phyloP scores from a whole-genome alignment of 2,888 invertebrate genomes.

The Pristionchus exspectatus region DNA sequence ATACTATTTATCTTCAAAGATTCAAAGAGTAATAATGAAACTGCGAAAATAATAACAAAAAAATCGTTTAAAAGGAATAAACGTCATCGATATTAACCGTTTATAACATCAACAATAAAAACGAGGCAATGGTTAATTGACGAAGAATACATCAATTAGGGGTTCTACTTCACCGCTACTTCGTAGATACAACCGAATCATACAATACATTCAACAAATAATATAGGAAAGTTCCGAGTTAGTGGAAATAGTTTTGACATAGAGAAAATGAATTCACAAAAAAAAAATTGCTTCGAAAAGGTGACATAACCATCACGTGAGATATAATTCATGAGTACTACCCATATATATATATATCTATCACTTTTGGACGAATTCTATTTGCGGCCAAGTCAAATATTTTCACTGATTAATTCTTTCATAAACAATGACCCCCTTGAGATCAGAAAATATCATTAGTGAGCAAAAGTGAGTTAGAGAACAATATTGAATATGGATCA shows the following conservation, averaged over 20 bases:
- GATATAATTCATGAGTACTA: too few species aligned
- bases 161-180: background rate
- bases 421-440: background rate
- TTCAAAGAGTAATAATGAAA: too few species aligned
- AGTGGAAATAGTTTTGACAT: too few species aligned
- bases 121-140: background rate
- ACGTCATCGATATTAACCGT: background rate
- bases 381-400: too few species aligned
- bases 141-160: background rate
- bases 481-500: background rate
- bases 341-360: too few species aligned
- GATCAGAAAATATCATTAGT: background rate
- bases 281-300: background rate
- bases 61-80: too few species aligned
- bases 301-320: too few species aligned
- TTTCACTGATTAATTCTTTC: too few species aligned
- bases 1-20: too few species aligned
- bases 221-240: background rate
- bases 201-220: background rate
- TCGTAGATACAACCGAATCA: constrained; percentile 1
- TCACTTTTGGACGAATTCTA: too few species aligned
- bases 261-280: background rate
- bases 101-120: background rate
- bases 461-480: background rate
- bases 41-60: too few species aligned